Base-by-base conservation (phyloP, 2,113 vertebrate species). In the Xiphorhynchus elegans region DNA sequence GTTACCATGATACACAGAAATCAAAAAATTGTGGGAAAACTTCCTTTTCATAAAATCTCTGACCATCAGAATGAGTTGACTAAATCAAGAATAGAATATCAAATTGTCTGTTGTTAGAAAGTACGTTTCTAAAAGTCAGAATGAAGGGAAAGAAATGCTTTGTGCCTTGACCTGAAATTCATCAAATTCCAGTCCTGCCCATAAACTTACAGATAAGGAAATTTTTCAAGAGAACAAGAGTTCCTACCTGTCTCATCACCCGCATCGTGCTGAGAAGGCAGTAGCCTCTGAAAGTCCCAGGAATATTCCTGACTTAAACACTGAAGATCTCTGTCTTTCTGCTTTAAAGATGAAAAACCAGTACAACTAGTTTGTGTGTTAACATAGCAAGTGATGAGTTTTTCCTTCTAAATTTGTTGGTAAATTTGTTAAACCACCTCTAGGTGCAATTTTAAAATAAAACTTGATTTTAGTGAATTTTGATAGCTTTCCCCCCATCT, bases 41-140 rank as follows among this genome's bases (percentile, higher is more conserved):
- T 47, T 67, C 46, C 63, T 96, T 93, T 85, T 55, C 55, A 59
- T 86, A 86, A 95, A 74, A 86, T 63, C 72, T 82, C 64, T 70
- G 47, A 29, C 55, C 64, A 75, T 67, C 35, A 63, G 35, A 80
- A 52, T 49, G 46, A 37, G 9, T 63, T 90, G 44, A 47, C 46
- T 82, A 85, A 76, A 85, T 88, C 59, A 85, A 70, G 56, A 93
- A 18, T 1, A 66, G 46, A 89, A 66, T 35, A 82, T 85, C 82
- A 88, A 90, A 70, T 83, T 80, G 29, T 33, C 37, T 80, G 35
- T 12, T 79, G 35, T 49, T 92, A 59, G 44, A 83, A 73, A 68
- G 12, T 60, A 20, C 16, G 16, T 59, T 89, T 93, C 58, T 83
- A 80, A 90, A 93, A 91, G 55, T 52, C 35, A 59, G 26, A 77